Conservation (phyloP, 1,140 invertebrate genomes). For the Drosophila gunungcola region DNA sequence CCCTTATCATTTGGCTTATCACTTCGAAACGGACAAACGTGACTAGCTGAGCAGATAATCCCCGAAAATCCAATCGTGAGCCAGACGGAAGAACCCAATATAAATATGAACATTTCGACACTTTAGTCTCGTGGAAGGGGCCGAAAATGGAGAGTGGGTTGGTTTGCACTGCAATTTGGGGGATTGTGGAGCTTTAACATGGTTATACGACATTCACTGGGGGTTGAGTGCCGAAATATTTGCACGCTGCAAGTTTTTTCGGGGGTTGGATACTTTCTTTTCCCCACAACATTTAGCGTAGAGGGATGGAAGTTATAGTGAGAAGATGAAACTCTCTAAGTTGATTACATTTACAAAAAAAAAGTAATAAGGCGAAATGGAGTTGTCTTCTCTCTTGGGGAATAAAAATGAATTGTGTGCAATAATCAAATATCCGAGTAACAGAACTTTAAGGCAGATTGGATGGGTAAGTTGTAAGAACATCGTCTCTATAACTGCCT, state of each 20-base stretch:
- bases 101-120: conserved; percentile 8
- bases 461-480: background rate
- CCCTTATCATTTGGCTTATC: conserved; percentile 28
- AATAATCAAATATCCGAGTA: background rate
- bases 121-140: background rate
- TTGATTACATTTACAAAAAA: conserved; percentile 32
- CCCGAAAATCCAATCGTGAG: background rate
- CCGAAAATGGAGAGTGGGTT: background rate
- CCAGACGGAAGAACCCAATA: conserved; percentile 5
- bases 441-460: conserved; percentile 1
- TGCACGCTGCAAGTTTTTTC: conserved; percentile 16
- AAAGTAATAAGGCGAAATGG: conserved; percentile 17
- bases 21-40: conserved; percentile 15
- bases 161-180: background rate
- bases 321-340: conserved; percentile 8
- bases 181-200: conserved; percentile 5
- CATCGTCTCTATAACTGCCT: background rate
- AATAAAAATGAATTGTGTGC: background rate
- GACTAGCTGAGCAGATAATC: conserved; percentile 20
- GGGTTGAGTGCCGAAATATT: conserved; percentile 24
- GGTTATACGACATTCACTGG: conserved; percentile 8
- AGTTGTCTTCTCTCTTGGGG: background rate
- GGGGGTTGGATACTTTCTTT: conserved; percentile 25
- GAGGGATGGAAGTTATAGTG: conserved; percentile 16
- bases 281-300: background rate